Conservation (phyloP, 2,888 invertebrate species). For the Ochropleura leucogaster region DNA sequence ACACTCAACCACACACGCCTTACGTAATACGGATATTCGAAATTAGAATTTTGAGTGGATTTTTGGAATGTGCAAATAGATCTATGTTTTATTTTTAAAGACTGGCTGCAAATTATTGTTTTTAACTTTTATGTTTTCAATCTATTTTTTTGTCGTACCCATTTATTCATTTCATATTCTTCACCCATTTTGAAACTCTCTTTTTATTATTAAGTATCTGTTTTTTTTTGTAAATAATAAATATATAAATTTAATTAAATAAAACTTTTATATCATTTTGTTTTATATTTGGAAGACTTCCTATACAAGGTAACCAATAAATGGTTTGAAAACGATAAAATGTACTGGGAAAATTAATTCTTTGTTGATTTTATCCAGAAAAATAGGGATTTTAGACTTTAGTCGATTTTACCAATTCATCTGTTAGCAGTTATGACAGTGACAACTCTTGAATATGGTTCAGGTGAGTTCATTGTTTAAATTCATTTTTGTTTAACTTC, state of each 20-base stretch:
- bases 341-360: neutral
- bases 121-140: too few relatives aligned
- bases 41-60: conserved; percentile 34
- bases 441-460: neutral
- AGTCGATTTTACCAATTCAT: neutral
- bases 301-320: neutral
- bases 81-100: conserved; percentile 15
- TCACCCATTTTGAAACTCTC: too few relatives aligned
- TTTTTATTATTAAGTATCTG: too few relatives aligned
- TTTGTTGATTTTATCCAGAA: neutral
- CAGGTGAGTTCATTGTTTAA: neutral
- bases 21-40: conserved; percentile 49
- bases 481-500: too few relatives aligned
- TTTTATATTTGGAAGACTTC: neutral
- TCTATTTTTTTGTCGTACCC: neutral
- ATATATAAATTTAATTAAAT: too few relatives aligned
- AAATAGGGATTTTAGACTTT: neutral
- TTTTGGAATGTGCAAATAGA: neutral
- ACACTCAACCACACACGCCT: conserved; percentile 60
- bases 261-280: too few relatives aligned
- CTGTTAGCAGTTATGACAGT: neutral
- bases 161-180: neutral
- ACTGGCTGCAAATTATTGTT: neutral
- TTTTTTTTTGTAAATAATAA: too few relatives aligned
- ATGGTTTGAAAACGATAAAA: neutral